Conservation (phyloP, 2,113 vertebrate species). For the Ceyx margarethae region DNA sequence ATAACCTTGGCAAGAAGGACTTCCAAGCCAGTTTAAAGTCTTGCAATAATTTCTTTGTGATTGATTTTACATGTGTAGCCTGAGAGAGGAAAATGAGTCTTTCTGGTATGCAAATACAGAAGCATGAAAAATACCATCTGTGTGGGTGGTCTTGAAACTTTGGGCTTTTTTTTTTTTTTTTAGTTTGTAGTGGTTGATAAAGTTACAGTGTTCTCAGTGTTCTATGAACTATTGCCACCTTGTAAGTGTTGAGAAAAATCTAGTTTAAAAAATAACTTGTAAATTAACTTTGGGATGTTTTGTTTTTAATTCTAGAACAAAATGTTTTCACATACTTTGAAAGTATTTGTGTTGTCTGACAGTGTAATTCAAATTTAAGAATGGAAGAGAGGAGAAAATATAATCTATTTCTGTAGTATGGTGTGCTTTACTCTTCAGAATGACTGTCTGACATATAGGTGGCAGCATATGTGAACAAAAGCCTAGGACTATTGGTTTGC, state of each 20-base stretch:
- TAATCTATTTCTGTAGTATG: background rate
- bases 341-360: background rate
- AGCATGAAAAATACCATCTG: constrained; percentile 23
- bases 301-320: background rate
- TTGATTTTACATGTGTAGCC: constrained; percentile 37
- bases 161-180: constrained; percentile 7
- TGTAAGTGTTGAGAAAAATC: background rate
- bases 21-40: background rate
- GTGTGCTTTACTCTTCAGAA: background rate
- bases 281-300: background rate
- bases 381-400: background rate
- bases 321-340: background rate
- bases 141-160: constrained; percentile 22
- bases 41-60: background rate
- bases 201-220: background rate
- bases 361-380: background rate
- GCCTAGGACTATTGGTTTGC: background rate
- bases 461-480: background rate
- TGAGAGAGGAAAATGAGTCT: constrained; percentile 28
- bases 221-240: background rate
- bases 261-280: background rate
- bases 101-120: constrained; percentile 40
- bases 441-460: background rate
- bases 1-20: constrained; percentile 11
- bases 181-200: background rate